Conservation (phyloP, 2,113 vertebrate species). For the Amphiprion ocellaris region DNA sequence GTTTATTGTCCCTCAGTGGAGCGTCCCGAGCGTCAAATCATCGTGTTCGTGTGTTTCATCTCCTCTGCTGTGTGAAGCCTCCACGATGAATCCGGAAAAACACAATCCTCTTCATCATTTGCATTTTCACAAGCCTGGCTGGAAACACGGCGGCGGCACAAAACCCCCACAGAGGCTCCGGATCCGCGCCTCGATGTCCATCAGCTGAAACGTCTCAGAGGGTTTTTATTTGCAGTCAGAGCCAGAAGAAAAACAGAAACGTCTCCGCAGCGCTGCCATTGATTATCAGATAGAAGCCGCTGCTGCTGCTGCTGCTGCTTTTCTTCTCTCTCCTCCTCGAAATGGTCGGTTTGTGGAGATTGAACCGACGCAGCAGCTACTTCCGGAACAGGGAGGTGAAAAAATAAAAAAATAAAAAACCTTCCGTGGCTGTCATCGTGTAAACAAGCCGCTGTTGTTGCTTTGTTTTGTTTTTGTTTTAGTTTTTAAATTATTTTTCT, state of each 20-base stretch:
- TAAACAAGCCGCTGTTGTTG: conserved; percentile 37
- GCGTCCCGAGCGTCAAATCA: conserved; percentile 74
- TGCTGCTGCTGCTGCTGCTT: conserved; percentile 66
- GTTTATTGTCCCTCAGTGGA: conserved; percentile 63
- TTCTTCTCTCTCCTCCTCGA: conserved; percentile 70
- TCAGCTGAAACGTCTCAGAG: conserved; percentile 40
- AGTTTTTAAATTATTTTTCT: too few relatives aligned
- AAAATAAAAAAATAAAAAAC: background rate
- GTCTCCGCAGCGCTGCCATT: conserved; percentile 56
- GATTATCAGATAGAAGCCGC: conserved; percentile 68
- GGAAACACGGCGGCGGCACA: conserved; percentile 27
- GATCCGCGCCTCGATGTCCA: conserved; percentile 67
- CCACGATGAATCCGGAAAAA: conserved; percentile 54
- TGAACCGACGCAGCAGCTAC: conserved; percentile 82
- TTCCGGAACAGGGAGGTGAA: conserved; percentile 80
- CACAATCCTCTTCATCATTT: conserved; percentile 63
- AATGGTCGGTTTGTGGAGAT: conserved; percentile 82
- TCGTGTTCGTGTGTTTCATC: conserved; percentile 53
- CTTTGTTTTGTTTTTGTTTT: too few relatives aligned
- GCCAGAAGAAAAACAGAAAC: conserved; percentile 40
- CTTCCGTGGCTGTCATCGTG: conserved; percentile 25
- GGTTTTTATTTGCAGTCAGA: too few relatives aligned
- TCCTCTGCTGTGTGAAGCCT: conserved; percentile 44
- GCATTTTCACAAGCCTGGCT: conserved; percentile 62
- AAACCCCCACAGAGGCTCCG: conserved; percentile 59